Conservation (phyloP, 2,113 vertebrate genomes). For the Gadus chalcogrammus region DNA sequence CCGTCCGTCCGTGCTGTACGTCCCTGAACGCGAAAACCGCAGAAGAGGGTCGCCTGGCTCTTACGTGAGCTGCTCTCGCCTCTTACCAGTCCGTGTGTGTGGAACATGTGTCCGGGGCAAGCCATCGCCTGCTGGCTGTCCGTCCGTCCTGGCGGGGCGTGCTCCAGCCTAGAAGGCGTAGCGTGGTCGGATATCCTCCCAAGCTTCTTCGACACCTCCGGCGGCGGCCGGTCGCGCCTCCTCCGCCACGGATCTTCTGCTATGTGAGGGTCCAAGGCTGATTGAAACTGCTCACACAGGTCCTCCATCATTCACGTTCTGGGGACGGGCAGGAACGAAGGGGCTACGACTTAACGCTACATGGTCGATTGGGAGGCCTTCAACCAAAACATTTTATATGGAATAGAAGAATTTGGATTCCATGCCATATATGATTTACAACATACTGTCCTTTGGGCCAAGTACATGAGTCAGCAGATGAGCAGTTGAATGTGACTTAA, state of each 20-base stretch:
- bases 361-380: neutral
- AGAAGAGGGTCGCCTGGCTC: no score
- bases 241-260: constrained; percentile 94
- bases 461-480: no score
- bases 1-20: no score
- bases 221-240: constrained; percentile 94
- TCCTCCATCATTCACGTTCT: constrained; percentile 99
- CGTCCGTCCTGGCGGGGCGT: neutral
- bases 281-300: constrained; percentile 98
- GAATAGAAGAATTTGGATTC: no score
- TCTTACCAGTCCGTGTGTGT: neutral
- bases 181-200: constrained; percentile 95
- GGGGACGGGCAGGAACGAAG: constrained; percentile 19
- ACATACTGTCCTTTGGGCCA: no score
- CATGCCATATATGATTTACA: no score
- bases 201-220: constrained; percentile 98
- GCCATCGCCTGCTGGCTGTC: no score
- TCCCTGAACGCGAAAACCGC: no score
- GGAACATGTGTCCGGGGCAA: no score
- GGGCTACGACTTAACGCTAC: neutral
- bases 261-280: constrained; percentile 99
- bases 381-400: no score
- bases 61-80: no score
- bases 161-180: constrained; percentile 85
- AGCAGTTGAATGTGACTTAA: no score